Base-by-base conservation (phyloP, 2,797 vertebrate genomes). In the Garrulus glandarius region DNA sequence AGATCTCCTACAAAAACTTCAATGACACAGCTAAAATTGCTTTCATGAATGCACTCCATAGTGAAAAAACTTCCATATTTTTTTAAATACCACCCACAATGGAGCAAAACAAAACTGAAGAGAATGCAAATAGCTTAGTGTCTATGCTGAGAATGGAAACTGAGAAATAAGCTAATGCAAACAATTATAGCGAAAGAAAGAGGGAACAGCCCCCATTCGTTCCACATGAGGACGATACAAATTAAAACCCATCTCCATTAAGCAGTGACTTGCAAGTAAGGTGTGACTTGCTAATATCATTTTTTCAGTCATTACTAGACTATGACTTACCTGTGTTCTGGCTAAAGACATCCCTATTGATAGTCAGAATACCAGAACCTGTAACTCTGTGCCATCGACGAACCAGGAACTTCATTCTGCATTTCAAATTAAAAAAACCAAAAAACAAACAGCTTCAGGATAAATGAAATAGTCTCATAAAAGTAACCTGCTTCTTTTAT, bases 321-420 rank as follows among this genome's bases (percentile, higher is more conserved):
- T 15, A 14, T 1, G 15, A 65, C 46, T 97, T 96, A 99, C 99
- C 99, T 98, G 98, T 94, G 50, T 92, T 98, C 89, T 98, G 98
- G 89, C 97, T 98, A 79, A 98, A 97, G 91, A 98, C 98, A 41
- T 99, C 99, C 87, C 99, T 99, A 89, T 93, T 98, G 94, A 98
- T 26, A 61, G 81, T 93, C 77, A 95, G 89, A 70, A 98, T 78
- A 88, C 96, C 97, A 93, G 98, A 98, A 89, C 98, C 98, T 1
- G 99, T 98, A 22, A 99, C 98, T 95, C 98, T 98, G 83, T 99
- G 98, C 99, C 99, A 99, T 17, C 99, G 98, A 87, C 97, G 99
- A 87, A 99, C 99, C 57, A 99, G 98, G 96, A 99, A 99, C 96
- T 98, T 99, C 99, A 99, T 99, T 95, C 99, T 99, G 95, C 57